Base-by-base conservation (phyloP, 2,888 invertebrate species). In the Sisyra terminalis region DNA sequence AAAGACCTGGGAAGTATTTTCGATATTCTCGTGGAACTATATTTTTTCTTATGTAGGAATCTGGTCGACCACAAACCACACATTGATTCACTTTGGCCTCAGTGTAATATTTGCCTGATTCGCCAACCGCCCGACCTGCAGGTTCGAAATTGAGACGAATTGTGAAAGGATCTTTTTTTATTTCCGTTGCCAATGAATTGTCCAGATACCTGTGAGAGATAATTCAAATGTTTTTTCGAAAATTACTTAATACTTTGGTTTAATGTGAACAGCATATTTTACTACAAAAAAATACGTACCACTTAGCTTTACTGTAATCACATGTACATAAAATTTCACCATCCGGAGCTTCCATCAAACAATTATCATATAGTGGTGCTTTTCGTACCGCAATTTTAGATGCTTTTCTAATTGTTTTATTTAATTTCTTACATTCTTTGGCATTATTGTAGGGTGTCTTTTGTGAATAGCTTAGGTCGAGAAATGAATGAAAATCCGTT, bases 21-120 rank as follows among this genome's bases (percentile, higher is more conserved):
- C 84, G 70, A 54, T 87, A 88, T 59, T 88, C 86, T 44, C 77
- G 69, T 0, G 87, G 87, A 29, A 88, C 78, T n/a, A 88, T 72
- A 51, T 82, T 80, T 60, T 88, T 88, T 14, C 80, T 63, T 43
- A 81, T 73, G 52, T 77, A 81, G 0, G 75, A 73, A 49, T 82
- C 71, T 0, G 60, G 59, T 6, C 61, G 56, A 0, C 85, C 87
- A 55, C 87, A 88, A 0, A 85, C 85, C 1, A 86, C 86, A 55
- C 87, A 87, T 35, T 69, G 69, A 59, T 86, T 86, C 47, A 74
- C 67, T 53, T 85, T 84, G 3, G 71, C 65, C 40, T 71, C 70
- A 46, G 75, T 71, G 56, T 86, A 86, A 60, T 79, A 86, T 37
- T 71, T 66, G n/a, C 78, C 79, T 17, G 73, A 74, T 47, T 74